Conservation (phyloP, 2,888 invertebrate genomes). For the Myopa testacea region DNA sequence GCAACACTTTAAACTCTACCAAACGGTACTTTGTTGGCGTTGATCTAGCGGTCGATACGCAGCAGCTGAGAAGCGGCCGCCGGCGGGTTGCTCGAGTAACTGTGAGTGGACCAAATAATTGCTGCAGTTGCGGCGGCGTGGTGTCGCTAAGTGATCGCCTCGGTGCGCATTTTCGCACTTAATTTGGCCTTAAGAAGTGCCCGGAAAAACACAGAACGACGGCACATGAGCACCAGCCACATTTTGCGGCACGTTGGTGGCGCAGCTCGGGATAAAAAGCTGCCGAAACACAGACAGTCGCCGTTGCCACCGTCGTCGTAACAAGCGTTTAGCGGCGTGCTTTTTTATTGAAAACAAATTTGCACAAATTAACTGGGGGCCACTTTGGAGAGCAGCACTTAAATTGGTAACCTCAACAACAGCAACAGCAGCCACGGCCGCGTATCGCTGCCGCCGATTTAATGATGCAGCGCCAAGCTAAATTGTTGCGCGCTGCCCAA, state of each 20-base stretch:
- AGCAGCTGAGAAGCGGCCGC: neutral
- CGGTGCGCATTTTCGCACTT: constrained; percentile 32
- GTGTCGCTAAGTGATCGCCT: constrained; percentile 21
- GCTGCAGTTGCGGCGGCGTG: neutral
- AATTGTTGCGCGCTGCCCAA: no score
- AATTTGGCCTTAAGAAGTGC: constrained; percentile 14
- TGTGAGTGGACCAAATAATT: neutral
- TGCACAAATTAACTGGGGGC: constrained; percentile 35
- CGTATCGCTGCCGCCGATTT: neutral
- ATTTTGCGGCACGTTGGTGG: neutral
- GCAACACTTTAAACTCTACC: no score
- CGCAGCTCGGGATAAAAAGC: constrained; percentile 11
- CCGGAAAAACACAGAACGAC: neutral
- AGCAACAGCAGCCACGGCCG: neutral
- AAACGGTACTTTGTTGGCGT: no score
- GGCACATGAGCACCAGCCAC: neutral
- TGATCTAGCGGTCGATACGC: no score
- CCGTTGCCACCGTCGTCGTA: constrained; percentile 14
- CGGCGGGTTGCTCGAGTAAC: neutral
- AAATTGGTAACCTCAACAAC: constrained; percentile 21
- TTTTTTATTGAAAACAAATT: constrained; percentile 37
- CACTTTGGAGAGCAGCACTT: constrained; percentile 30
- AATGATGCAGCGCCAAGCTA: neutral
- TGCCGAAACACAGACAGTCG: constrained; percentile 3
- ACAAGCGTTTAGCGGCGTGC: constrained; percentile 20